Conservation (phyloP, 1,140 invertebrate genomes). For the Hestina assimilis region DNA sequence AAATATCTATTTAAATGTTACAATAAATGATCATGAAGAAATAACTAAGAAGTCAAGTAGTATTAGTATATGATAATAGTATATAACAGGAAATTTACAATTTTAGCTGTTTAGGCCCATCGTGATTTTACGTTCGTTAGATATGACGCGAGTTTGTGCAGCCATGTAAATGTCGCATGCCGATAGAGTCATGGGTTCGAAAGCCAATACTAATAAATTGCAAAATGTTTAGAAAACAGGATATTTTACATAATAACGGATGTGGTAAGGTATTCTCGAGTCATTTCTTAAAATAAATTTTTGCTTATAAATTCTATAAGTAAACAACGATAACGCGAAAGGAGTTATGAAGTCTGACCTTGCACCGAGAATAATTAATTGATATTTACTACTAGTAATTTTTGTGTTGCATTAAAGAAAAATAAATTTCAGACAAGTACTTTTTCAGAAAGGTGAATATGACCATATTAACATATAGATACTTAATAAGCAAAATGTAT, state of each 20-base stretch:
- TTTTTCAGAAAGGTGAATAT: too few relatives aligned
- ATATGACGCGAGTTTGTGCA: constrained; percentile 27
- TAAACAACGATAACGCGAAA: constrained; percentile 35
- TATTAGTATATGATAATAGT: too few relatives aligned
- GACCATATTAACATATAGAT: too few relatives aligned
- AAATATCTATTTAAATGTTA: too few relatives aligned
- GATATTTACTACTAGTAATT: background rate
- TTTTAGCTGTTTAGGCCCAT: background rate
- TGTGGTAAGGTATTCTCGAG: constrained; percentile 37
- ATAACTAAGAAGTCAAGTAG: too few relatives aligned
- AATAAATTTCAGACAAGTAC: too few relatives aligned
- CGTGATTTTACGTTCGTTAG: constrained; percentile 18
- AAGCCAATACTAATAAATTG: constrained; percentile 59
- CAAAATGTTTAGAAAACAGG: constrained; percentile 64
- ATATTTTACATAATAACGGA: constrained; percentile 66
- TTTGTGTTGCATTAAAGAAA: background rate
- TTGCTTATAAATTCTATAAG: constrained; percentile 26
- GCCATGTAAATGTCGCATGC: constrained; percentile 71
- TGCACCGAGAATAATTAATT: constrained; percentile 24
- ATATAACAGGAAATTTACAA: too few relatives aligned
- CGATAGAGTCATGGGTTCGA: constrained; percentile 64
- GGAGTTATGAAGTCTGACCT: constrained; percentile 41
- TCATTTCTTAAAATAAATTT: constrained; percentile 35
- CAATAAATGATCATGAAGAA: too few relatives aligned
- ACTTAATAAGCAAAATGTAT: too few relatives aligned